phyloP scores from a whole-genome alignment of 2,113 vertebrate species.

The Baryphthengus martii region DNA sequence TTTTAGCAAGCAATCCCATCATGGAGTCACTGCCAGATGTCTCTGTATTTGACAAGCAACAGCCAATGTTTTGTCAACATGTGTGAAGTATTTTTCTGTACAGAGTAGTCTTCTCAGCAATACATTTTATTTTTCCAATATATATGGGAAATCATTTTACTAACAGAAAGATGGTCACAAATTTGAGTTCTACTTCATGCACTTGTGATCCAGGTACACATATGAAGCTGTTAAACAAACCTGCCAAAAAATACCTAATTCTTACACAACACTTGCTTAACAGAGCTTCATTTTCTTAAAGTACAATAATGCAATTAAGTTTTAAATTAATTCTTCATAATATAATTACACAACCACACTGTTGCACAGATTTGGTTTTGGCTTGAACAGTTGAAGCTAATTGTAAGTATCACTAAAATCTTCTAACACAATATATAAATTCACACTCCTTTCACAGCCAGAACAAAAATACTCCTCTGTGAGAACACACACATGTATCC shows the following conservation, averaged over 20 bases:
- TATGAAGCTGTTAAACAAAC: background rate
- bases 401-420: background rate
- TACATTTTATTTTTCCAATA: background rate
- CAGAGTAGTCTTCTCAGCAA: background rate
- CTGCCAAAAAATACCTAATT: background rate
- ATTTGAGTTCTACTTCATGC: background rate
- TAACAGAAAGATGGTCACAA: background rate
- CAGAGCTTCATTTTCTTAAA: background rate
- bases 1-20: background rate
- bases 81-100: background rate
- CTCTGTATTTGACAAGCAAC: background rate
- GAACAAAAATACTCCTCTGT: background rate
- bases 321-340: background rate
- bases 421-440: background rate
- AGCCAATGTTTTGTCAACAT: background rate
- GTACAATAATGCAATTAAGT: background rate
- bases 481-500: background rate
- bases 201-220: background rate
- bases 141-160: background rate
- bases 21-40: constrained; percentile 7
- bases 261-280: background rate
- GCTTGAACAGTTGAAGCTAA: background rate
- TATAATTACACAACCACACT: background rate
- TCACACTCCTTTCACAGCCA: background rate
- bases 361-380: background rate